Percentiles rank a stretch among this genome's conserved stretches.
Conservation (phyloP, 2,888 invertebrate genomes). For the Cactoblastis cactorum region DNA sequence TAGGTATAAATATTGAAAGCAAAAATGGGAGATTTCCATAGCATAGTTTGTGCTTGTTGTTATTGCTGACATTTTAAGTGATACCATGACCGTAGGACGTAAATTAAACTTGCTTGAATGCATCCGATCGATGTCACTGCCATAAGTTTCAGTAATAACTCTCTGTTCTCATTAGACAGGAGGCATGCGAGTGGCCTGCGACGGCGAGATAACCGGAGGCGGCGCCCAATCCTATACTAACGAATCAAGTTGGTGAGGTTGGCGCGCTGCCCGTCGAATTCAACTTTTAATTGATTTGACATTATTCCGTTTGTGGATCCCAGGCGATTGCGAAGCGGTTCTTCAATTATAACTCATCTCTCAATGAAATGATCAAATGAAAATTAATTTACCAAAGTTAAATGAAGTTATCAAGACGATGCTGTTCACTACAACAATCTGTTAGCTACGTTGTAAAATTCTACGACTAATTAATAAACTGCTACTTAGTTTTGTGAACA, state of each 20-base stretch:
- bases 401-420: conserved; percentile 59
- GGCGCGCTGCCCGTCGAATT: conserved; percentile 62
- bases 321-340: conserved; percentile 57
- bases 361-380: conserved; percentile 71
- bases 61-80: no score
- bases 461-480: no score
- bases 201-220: conserved; percentile 45
- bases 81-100: no score
- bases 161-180: conserved; percentile 38
- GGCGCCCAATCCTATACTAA: conserved; percentile 50
- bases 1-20: no score
- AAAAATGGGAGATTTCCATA: no score
- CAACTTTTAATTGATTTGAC: conserved; percentile 76
- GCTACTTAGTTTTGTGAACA: not conserved
- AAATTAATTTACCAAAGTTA: conserved; percentile 72
- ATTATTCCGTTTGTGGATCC: conserved; percentile 72
- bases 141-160: conserved; percentile 29
- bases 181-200: conserved; percentile 41
- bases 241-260: conserved; percentile 62
- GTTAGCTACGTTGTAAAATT: conserved; percentile 4
- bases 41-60: no score
- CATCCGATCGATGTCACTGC: not conserved
- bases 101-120: no score
- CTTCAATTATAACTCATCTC: conserved; percentile 71
- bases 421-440: conserved; percentile 40